Evolutionary conservation across 2,888 invertebrate species (phyloP), one percentile per base, ranked within the genome.

Genomic region (Tachina lurida): DNA sequence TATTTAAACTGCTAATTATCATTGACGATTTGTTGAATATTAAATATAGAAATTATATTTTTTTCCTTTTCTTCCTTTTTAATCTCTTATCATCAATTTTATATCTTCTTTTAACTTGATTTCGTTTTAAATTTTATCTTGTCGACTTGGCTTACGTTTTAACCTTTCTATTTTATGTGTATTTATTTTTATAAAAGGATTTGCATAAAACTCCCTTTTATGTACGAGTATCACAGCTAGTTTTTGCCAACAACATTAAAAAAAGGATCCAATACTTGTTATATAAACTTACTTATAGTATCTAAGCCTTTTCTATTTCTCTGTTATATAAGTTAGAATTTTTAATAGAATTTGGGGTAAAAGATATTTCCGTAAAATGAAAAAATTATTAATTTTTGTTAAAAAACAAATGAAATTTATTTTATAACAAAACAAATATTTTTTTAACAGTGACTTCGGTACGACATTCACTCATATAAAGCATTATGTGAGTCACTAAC

Each of bases 171-270:
- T 39, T 65, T 79, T 82, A 58, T 75, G 65, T 78, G 75, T 79
- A 75, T 75, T 75, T 79, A 80, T 76, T 71, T 56, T 45, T 67
- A 49, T 75, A 85, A 81, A 47, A 63, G 74, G 82, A 85, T 85
- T 85, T 85, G 63, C 85, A 85, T 85, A 78, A 85, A 78, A 82
- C 82, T 74, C 78, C 70, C 31, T 73, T 82, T 85, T 63, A 74
- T 74, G 81, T 81, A 85, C 81, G 45, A 31, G 7, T 31, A 31
- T 31, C 31, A 31, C 0, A 31, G 31, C 0, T 56, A 68, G 71
- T 47, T 52, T 60, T 63, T 15, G 9, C 49, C 17, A 70, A 52
- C 71, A 63, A 39, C 60, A 58, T 63, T 31, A 75, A 52, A 45
- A 74, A 70, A 82, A 78, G 68, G 74, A 73, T 77, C 74, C 47